These are phyloP conservation scores for Phaenicophaeus curvirostris DNA, from an alignment of 2,797 vertebrate species.

Conservation along the genomic window DNA sequence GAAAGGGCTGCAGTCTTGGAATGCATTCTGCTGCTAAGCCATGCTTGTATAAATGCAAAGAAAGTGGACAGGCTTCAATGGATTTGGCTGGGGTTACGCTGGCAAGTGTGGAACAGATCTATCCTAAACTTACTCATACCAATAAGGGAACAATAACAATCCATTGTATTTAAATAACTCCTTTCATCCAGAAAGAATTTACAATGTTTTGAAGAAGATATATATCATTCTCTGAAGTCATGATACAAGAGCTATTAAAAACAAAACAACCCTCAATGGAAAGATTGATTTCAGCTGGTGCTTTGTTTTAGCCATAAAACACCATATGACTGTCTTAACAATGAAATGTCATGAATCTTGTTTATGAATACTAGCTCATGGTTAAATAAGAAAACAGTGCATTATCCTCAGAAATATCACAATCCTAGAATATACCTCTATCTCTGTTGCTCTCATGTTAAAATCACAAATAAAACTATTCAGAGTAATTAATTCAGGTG, in stretches of 20 bases:
- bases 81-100: neutral
- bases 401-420: neutral
- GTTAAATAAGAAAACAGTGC: neutral
- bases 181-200: neutral
- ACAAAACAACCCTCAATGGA: neutral
- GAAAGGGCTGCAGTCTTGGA: neutral
- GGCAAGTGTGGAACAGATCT: neutral
- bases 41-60: neutral
- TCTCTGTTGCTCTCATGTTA: neutral
- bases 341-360: neutral
- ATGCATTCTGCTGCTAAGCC: neutral
- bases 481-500: neutral
- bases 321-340: neutral
- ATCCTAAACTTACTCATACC: neutral
- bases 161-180: neutral
- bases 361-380: neutral
- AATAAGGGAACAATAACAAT: neutral
- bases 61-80: neutral
- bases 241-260: neutral
- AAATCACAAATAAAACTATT: neutral
- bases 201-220: neutral
- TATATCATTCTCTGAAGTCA: neutral
- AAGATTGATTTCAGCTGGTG: neutral
- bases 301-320: neutral
- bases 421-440: neutral